Conservation (phyloP, 2,113 vertebrate genomes). For the Halichoeres trimaculatus region DNA sequence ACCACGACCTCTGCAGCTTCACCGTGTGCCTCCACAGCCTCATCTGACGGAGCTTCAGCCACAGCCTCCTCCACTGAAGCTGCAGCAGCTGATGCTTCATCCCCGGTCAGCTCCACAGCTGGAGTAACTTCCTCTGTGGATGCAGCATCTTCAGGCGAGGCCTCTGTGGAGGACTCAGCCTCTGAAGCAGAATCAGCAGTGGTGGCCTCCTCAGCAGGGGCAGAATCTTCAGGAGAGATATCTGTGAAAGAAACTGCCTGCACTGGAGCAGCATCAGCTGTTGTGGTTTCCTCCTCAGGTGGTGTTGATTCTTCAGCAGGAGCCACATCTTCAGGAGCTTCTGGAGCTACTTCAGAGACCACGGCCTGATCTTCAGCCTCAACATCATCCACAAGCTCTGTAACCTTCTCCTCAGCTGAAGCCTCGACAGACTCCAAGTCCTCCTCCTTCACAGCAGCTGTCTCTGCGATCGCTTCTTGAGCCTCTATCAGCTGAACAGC, state of each 20-base stretch:
- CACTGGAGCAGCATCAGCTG: conserved; percentile 22
- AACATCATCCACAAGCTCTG: conserved; percentile 14
- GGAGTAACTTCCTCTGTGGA: conserved; percentile 20
- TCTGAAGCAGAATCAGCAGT: conserved; percentile 25
- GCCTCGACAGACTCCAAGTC: conserved; percentile 29
- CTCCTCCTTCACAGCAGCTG: not conserved
- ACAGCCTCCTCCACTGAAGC: conserved; percentile 21
- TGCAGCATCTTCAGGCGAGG: not conserved
- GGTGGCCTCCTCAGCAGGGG: conserved; percentile 5
- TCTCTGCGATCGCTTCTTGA: conserved; percentile 24
- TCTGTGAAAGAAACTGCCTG: not conserved
- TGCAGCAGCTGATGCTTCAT: conserved; percentile 20
- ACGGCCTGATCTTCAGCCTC: conserved; percentile 16
- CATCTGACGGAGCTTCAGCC: not conserved
- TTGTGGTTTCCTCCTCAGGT: too few relatives aligned
- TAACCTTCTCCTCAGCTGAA: conserved; percentile 15
- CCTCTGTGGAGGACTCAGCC: not conserved
- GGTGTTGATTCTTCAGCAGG: conserved; percentile 7
- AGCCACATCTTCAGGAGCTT: conserved; percentile 14
- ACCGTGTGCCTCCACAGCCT: not conserved
- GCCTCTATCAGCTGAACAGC: conserved; percentile 29
- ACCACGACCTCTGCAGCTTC: conserved; percentile 3
- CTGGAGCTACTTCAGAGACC: not conserved
- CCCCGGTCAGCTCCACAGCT: conserved; percentile 5
- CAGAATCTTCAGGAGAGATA: conserved; percentile 14